Evolutionary conservation across 2,113 vertebrate species (phyloP).

Genomic region (Castor canadensis): DNA sequence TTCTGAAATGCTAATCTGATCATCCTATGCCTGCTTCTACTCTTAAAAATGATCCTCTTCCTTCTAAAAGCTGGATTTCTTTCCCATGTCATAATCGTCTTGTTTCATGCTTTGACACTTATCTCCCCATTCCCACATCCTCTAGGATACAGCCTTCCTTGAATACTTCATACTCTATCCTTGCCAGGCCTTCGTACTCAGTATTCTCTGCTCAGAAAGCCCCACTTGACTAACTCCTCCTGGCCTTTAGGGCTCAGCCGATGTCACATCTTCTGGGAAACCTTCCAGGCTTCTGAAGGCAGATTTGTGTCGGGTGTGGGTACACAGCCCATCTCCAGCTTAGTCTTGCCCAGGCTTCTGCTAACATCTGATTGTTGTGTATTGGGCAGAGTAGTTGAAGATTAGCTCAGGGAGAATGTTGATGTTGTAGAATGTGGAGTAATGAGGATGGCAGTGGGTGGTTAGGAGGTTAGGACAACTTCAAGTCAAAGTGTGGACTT

Average conservation of each 20-base stretch:
- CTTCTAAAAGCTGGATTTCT: neutral
- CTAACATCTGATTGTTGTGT: conserved; percentile 50
- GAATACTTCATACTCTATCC: neutral
- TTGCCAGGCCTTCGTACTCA: neutral
- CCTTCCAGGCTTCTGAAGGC: conserved; percentile 22
- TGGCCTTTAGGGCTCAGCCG: conserved; percentile 49
- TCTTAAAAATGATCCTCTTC: neutral
- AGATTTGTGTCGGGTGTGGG: neutral
- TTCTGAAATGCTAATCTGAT: conserved; percentile 42
- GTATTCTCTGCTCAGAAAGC: conserved; percentile 17
- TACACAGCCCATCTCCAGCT: neutral
- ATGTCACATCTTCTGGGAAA: conserved; percentile 57
- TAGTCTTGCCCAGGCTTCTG: conserved; percentile 52
- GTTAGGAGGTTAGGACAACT: neutral
- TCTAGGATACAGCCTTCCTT: neutral
- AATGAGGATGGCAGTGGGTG: neutral
- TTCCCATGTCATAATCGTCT: neutral
- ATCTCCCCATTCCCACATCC: neutral
- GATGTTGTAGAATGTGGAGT: conserved; percentile 66
- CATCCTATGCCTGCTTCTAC: neutral
- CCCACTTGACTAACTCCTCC: conserved; percentile 20
- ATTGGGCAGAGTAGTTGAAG: conserved; percentile 64
- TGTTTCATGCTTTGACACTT: neutral
- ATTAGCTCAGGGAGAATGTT: conserved; percentile 66
- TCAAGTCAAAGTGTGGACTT: conserved; percentile 33